Evolutionary conservation across 2,113 vertebrate genomes (phyloP), one percentile per base, ranked within the genome.

Genomic region (Sisor rabdophorus): DNA sequence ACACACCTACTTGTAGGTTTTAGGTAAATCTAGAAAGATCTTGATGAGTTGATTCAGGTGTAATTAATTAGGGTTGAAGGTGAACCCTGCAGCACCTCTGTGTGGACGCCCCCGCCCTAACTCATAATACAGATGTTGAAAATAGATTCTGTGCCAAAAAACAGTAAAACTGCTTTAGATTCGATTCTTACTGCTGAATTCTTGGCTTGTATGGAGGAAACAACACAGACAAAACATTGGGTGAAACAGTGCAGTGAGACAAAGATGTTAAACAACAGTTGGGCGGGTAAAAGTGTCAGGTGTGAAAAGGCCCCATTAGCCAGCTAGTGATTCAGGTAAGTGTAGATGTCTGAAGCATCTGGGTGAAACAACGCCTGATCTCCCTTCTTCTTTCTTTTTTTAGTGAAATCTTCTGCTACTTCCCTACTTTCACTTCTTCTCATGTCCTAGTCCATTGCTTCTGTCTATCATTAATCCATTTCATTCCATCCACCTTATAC

Each of bases 291-390:
- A 78, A 28, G 6, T 78, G 69, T 76, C 77, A 77, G 82, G 67
- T 80, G 76, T 48, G 70, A 71, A 58, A 60, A 79, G 55, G 80
- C 68, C 11, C 71, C 79, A 83, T 89, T 86, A 88, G 83, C 87
- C 84, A 88, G 85, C 84, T 81, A 85, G 86, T 54, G 54, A 79
- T 69, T 80, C 85, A 86, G 87, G 84, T 86, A 83, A 79, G 78
- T 55, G 48, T 70, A 81, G 63, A 77, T 81, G 79, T 86, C 71
- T 56, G 74, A 54, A 26, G 61, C 69, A 83, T 56, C 78, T 72
- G 79, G 72, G 50, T 67, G 47, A 59, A 75, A 52, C 19, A 44
- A 20, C 73, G 24, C 65, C 65, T 65, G 75, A 65, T 67, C 36
- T 75, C 63, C 30, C 71, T 75, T 64, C 76, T 26, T 56, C 59